Conservation (phyloP, 2,113 vertebrate genomes). For the Psittacula cyanocephala region DNA sequence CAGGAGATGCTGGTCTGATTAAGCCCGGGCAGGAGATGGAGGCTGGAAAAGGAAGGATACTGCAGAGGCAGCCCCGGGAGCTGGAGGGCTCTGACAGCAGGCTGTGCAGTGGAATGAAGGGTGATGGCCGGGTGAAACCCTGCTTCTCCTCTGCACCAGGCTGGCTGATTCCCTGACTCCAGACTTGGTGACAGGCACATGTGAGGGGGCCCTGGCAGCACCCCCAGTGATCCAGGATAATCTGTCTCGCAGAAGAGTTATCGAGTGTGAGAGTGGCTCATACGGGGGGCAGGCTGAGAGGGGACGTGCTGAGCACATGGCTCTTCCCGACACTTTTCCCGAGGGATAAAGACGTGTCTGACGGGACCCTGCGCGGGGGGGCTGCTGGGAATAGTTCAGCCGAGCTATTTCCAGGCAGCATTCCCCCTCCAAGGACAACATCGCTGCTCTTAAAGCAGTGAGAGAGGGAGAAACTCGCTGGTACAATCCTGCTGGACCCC, state of each 20-base stretch:
- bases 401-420: neutral
- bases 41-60: neutral
- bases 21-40: neutral
- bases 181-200: fast-evolving
- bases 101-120: fast-evolving
- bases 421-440: neutral
- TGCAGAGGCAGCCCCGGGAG: neutral
- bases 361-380: fast-evolving
- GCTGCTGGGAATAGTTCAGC: neutral
- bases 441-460: neutral
- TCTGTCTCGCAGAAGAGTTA: neutral
- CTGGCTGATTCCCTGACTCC: fast-evolving
- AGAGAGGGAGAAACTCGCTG: neutral
- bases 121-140: neutral
- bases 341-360: neutral
- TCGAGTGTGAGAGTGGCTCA: neutral
- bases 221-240: fast-evolving
- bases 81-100: neutral
- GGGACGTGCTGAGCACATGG: neutral
- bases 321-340: neutral
- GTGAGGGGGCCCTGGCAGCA: neutral
- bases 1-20: neutral
- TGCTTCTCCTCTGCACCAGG: fast-evolving
- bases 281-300: neutral
- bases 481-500: neutral